A percentile compares a stretch with the other conserved stretches of the same genome.
phyloP scores from a whole-genome alignment of 53 echinoderm and acorn worm species.

The Apostichopus leukothele region DNA sequence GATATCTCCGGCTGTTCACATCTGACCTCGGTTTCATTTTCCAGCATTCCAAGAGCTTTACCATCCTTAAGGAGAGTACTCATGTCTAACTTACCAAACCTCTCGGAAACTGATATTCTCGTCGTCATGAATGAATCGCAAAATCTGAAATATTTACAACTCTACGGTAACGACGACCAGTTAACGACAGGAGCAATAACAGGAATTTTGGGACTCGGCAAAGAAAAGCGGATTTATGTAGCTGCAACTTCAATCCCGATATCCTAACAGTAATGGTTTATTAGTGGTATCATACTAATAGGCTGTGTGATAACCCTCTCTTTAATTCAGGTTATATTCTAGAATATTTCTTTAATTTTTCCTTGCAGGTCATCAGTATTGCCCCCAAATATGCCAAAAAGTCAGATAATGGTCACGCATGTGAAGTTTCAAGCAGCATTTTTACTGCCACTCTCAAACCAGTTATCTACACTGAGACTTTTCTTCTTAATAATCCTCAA shows the following conservation, averaged over 20 bases:
- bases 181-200: neutral
- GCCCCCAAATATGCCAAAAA: no score
- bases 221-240: neutral
- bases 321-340: no score
- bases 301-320: no score
- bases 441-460: no score
- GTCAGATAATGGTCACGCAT: no score
- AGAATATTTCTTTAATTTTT: no score
- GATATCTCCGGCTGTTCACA: conserved; percentile 46
- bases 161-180: neutral
- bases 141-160: conserved; percentile 13
- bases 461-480: no score
- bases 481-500: no score
- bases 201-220: neutral
- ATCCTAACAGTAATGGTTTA: neutral
- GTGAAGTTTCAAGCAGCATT: no score
- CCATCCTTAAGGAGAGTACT: neutral
- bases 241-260: neutral
- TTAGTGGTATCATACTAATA: no score
- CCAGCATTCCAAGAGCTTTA: neutral
- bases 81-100: neutral
- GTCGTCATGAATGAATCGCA: neutral
- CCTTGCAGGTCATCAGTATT: no score
- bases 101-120: neutral
- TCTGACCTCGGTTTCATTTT: conserved; percentile 25